A percentile compares a stretch with the other conserved stretches of the same genome.
Conservation (phyloP, 1,140 invertebrate species). For the Drosophila arizonae region DNA sequence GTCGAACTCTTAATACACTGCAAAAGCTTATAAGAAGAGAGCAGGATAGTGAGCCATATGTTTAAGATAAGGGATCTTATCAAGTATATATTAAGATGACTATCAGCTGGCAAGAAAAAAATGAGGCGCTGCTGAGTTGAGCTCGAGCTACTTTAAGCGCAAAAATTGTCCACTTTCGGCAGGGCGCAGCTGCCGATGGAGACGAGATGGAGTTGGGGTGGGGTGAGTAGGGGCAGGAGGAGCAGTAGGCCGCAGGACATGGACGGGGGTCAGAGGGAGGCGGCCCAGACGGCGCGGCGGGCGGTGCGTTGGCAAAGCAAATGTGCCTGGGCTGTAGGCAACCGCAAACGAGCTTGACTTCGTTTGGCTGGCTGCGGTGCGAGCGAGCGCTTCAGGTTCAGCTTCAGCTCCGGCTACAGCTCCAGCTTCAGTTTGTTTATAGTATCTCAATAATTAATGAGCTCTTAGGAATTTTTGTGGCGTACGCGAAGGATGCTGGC, state of each 20-base stretch:
- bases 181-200: background rate
- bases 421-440: slow-evolving; percentile 71
- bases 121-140: no score
- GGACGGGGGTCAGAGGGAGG: background rate
- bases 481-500: slow-evolving; percentile 37
- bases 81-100: background rate
- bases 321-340: slow-evolving; percentile 75
- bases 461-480: slow-evolving; percentile 80
- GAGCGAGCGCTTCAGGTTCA: slow-evolving; percentile 19
- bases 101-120: background rate
- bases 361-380: slow-evolving; percentile 45
- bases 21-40: background rate
- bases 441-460: slow-evolving; percentile 81
- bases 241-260: slow-evolving; percentile 29
- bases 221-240: background rate
- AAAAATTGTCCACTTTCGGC: slow-evolving; percentile 70
- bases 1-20: slow-evolving; percentile 43
- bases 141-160: slow-evolving; percentile 20
- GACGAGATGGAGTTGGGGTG: background rate
- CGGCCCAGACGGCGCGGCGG: background rate
- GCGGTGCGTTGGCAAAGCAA: slow-evolving; percentile 35
- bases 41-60: background rate
- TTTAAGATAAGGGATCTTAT: no score
- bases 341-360: slow-evolving; percentile 79
- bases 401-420: slow-evolving; percentile 39